Evolutionary conservation across 92 coral and sea anemone species (phyloP), one percentile per base, ranked within the genome.

Genomic region (Pocillopora meandrina): DNA sequence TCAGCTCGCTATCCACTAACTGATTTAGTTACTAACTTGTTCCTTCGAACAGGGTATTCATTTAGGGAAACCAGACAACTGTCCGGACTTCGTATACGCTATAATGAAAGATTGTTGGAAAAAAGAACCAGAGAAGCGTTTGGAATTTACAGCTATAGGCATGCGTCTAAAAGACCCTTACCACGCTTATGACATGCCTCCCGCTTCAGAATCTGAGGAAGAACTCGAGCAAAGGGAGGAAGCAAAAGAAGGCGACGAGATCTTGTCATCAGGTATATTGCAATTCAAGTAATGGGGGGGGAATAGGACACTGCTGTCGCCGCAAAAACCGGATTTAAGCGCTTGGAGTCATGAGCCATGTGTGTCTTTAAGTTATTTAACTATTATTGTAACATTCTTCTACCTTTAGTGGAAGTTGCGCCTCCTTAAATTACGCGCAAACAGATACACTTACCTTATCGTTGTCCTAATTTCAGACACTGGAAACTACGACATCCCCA

Each of bases 41-140:
- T 72, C 13, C 23, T 35, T 16, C 56, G 17, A 56, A 23, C 77
- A 97, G 98, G 98, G 98, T 21, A 90, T 97, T 79, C 99, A 97
- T 78, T 91, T 97, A 18, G 99, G 97, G 1, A 94, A 94, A 82
- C 99, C 99, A 16, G 98, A 94, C 57, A 79, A 89, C 68, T 97
- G 99, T 56, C 98, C 99, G 0, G 90, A 90, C 19, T 92, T 86
- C 66, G 88, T 97, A 2, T 92, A 92, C 57, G 89, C 77, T 13
- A 66, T 94, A 73, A 94, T 97, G 99, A 97, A 97, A 75, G 92
- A 88, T 72, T 97, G 99, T 73, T 97, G 99, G 99, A 61, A 73
- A 18, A 89, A 82, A 87, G 89, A 92, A 19, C 93, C 93, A 9
- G 88, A 87, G 17, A 90, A 89, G 42, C 92, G 99, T 33, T 90